phyloP scores from a whole-genome alignment of 2,888 invertebrate species.

The Coecobrya sp. region DNA sequence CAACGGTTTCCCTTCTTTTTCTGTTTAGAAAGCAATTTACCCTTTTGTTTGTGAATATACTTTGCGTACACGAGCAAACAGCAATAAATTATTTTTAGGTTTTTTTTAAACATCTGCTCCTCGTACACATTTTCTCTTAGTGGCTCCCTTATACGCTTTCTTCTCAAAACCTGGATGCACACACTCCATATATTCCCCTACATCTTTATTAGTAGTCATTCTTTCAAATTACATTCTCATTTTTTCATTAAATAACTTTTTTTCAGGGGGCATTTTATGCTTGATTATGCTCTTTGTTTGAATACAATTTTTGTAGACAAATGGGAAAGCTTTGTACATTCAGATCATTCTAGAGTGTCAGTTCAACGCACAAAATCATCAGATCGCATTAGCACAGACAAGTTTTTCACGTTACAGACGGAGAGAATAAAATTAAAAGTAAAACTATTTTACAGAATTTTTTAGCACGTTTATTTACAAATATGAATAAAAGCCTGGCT shows the following conservation, averaged over 20 bases:
- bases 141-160: background rate
- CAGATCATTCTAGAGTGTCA: background rate
- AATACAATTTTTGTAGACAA: background rate
- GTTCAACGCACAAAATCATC: background rate
- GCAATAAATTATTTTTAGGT: conserved; percentile 72
- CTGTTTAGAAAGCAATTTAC: background rate
- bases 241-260: conserved; percentile 66
- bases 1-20: background rate
- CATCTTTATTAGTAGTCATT: conserved; percentile 59
- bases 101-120: conserved; percentile 66
- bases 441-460: background rate
- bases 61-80: conserved; percentile 56
- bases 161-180: background rate
- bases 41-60: background rate
- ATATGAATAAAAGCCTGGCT: too few relatives aligned
- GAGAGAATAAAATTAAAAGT: background rate
- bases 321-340: background rate
- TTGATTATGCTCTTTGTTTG: conserved; percentile 53
- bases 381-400: background rate
- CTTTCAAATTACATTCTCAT: conserved; percentile 62
- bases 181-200: background rate
- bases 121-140: background rate
- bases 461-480: background rate
- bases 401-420: background rate
- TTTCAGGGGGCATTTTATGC: conserved; percentile 46